Base-by-base conservation (phyloP, 2,113 vertebrate genomes). In the Bombycilla garrulus region DNA sequence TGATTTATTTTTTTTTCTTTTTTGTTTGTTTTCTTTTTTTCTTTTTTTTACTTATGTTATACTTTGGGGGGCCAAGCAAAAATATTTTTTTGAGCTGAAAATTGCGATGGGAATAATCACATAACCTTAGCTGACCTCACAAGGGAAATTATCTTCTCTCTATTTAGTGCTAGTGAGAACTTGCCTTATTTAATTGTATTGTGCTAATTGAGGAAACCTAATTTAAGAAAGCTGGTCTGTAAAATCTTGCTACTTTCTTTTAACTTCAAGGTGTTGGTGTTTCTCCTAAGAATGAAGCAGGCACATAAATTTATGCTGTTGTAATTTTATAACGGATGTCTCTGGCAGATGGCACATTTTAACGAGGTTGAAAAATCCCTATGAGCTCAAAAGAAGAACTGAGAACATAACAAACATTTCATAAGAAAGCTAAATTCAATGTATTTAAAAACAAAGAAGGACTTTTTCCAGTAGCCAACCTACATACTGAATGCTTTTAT, bases 291-390 rank as follows among this genome's bases (percentile, higher is more conserved):
- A 82, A 84, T 28, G 83, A 92, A 92, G 51, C 29, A 80, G 22
- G 69, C 35, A 12, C 64, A 82, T 48, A 92, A 72, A 84, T 94
- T 95, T 83, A 61, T 86, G 83, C 56, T 40, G 58, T 65, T 70
- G 66, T 66, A 82, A 91, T 82, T 62, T 95, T 92, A 81, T 92
- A 93, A 86, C 0, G 36, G 62, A 62, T 90, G 40, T 88, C 61
- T 96, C 89, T 87, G 69, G 64, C 90, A 95, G 93, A 93, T 96
- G 91, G 85, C 72, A 83, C 31, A 90, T 78, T 90, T 92, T 95
- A 94, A 92, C 8, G 0, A 93, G 89, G 51, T 76, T 85, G 69
- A 90, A 90, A 93, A 92, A 81, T 70, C 85, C 57, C 82, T 28
- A 7, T 7, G 10, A 81, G 85, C 54, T 92, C 42, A 88, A 95